Conservation (phyloP, 2,113 vertebrate species). For the Cheirogaleus medius region DNA sequence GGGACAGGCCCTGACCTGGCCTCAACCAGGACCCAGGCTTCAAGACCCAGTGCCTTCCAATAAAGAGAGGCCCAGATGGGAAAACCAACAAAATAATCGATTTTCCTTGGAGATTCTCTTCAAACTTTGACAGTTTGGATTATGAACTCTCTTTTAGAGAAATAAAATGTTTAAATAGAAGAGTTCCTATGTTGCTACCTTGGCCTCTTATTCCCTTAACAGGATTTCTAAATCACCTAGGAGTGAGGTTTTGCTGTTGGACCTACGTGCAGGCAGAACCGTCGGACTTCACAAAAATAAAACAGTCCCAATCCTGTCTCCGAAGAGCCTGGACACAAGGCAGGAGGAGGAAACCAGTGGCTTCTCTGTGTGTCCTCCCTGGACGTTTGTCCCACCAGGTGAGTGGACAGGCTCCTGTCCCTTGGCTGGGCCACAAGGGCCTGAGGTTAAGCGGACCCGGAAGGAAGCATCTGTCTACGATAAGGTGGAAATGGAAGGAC, state of each 20-base stretch:
- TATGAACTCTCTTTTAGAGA: background rate
- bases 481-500: background rate
- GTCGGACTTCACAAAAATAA: background rate
- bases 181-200: background rate
- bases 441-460: rapidly evolving
- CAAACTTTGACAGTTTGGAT: background rate
- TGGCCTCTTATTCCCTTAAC: background rate
- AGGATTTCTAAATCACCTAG: background rate
- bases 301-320: background rate
- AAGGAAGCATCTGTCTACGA: background rate
- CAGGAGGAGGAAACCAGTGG: background rate
- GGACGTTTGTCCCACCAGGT: background rate
- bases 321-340: background rate
- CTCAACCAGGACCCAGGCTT: background rate
- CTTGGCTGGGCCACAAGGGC: background rate
- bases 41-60: background rate
- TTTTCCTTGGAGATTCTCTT: background rate
- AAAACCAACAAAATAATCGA: background rate
- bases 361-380: background rate
- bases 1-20: background rate
- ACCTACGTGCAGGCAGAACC: background rate
- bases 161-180: background rate
- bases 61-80: background rate
- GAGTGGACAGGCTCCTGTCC: background rate
- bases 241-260: background rate